Base-by-base conservation (phyloP, 1,140 invertebrate genomes). In the Drosophila sucinea region DNA sequence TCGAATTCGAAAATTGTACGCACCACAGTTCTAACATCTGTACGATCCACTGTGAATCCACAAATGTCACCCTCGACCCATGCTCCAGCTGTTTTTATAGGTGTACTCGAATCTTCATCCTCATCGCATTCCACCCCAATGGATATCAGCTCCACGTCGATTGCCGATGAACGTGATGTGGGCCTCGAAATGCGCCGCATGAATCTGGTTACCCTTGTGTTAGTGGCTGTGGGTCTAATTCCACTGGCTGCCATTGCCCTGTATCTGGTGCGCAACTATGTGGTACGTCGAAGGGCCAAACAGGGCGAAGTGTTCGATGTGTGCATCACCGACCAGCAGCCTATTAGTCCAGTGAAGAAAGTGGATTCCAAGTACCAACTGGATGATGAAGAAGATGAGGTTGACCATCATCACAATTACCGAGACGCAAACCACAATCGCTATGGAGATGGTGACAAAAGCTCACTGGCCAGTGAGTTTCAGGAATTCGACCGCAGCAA, bases 401-500 rank as follows among this genome's bases (percentile, higher is more conserved):
- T 94, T 91, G 77, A 93, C 93, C 79, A 93, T 25, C 77, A 79
- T 56, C 38, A 73, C 17, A 17, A 17, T 63, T 64, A 63, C 62
- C 76, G 90, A 7, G 89, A 91, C 67, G 70, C 73, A 0, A 91
- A 91, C 56, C 79, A 91, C 30, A 90, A 94, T 74, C 65, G 85
- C 4, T 90, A 85, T 51, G 74, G 64, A 38, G 90, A 91, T 29
- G 7, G 44, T 1, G 90, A 91, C 35, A 91, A 91, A 40, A 73
- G 72, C 3, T 91, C 89, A 4, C 57, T 91, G 61, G 73, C 84
- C 44, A 91, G 90, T 47, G 85, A 91, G 94, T 89, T 64, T 81
- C 97, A 96, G 95, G 96, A 97, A 84, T 96, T 97, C 76, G 95
- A 96, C 3, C 93, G 96, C 81, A 95, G 95, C 74, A 96, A 96